Base-by-base conservation (phyloP, 2,797 vertebrate species). In the Botia almorhae region DNA sequence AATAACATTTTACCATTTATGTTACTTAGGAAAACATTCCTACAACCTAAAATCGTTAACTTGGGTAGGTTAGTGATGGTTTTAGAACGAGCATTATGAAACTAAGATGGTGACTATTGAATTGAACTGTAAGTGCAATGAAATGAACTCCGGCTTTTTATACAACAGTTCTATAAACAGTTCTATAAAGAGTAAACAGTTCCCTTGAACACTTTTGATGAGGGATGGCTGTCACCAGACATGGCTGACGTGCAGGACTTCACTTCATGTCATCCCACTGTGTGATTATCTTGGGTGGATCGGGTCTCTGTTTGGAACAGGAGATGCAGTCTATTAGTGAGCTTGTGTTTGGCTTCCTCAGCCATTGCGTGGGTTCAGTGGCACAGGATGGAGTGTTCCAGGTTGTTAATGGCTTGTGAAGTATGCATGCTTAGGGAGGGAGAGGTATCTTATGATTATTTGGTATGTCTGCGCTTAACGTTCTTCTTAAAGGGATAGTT, bases 321-420 rank as follows among this genome's bases (percentile, higher is more conserved):
- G 81, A 82, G 74, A 69, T 77, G 58, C 48, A 65, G 77, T 14
- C 81, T 73, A 76, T 76, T 73, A 82, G 68, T 16, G 36, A 61
- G 74, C 63, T 64, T 58, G 63, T 39, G 17, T 65, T 69, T 64
- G 71, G 13, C 50, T 70, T 64, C 58, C 48, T 39, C 46, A 53
- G 26, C 23, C 36, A 46, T 50, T 78, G 39, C 11, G 12, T 50
- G 36, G 19, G 21, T 39, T 60, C 16, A 64, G 65, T 39, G 33
- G 21, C 46, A 80, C 56, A 73, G 50, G 33, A 74, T 63, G 73
- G 61, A 36, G 43, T 43, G 12, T 67, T 81, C 69, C 67, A 69
- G 74, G 12, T 70, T 84, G 67, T 43, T 67, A 56, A 51, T 75
- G 60, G 39, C 29, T 65, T 71, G 36, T 61, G 65, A 78, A 64